Evolutionary conservation across 2,888 invertebrate genomes (phyloP).

Genomic region (Drosophila yooni): DNA sequence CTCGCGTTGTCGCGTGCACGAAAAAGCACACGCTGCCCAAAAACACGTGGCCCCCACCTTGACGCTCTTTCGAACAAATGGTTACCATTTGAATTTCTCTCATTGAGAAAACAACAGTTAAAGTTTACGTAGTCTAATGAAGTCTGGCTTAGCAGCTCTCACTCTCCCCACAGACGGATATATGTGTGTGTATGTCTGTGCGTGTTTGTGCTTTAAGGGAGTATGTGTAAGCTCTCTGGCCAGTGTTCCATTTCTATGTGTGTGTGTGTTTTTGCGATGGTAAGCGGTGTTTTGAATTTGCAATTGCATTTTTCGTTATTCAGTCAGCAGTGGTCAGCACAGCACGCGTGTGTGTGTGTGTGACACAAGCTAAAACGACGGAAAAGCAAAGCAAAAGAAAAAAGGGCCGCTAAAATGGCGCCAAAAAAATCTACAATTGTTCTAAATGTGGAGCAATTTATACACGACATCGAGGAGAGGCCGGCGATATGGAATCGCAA

Average conservation of each 20-base stretch:
- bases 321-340: slow-evolving; percentile 24
- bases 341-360: slow-evolving; percentile 21
- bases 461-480: slow-evolving; percentile 84
- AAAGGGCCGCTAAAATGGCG: slow-evolving; percentile 73
- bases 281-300: slow-evolving; percentile 39
- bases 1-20: not conserved
- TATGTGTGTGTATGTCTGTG: not conserved
- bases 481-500: slow-evolving; percentile 85
- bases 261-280: slow-evolving; percentile 11
- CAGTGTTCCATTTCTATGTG: not conserved
- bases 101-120: slow-evolving; percentile 1
- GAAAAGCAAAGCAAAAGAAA: slow-evolving; percentile 16
- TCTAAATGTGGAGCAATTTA: slow-evolving; percentile 84
- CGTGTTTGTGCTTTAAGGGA: not conserved
- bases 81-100: slow-evolving; percentile 3
- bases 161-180: not conserved
- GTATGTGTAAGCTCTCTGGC: not conserved
- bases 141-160: slow-evolving; percentile 4
- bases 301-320: slow-evolving; percentile 40
- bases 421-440: slow-evolving; percentile 84
- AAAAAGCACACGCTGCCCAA: not conserved
- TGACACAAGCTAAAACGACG: slow-evolving; percentile 30
- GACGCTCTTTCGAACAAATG: not conserved
- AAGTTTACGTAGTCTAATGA: slow-evolving; percentile 18
- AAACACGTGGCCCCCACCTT: slow-evolving; percentile 4